Evolutionary conservation across 2,113 vertebrate genomes (phyloP), one percentile per base, ranked within the genome.

Genomic region (Poeciliopsis retropinna): DNA sequence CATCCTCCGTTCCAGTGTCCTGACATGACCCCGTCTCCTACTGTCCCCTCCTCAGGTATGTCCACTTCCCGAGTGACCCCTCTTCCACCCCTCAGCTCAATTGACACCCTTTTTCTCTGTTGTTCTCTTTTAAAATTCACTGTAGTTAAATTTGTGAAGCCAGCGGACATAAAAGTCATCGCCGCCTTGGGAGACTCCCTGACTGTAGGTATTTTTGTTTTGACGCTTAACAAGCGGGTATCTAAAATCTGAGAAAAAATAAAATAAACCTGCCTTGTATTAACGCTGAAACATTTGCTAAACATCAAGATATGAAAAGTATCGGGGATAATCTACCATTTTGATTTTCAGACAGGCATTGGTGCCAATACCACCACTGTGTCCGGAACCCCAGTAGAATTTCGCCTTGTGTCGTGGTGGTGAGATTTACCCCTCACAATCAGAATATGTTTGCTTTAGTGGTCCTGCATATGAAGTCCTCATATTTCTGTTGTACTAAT

Each of bases 141-240:
- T 73, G 22, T 8, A 88, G 98, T 98, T 92, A 97, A 99, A 81
- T 90, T 90, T 68, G 94, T 99, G 92, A 98, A 91, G 78, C 94
- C 95, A 0, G 97, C 95, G 0, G 97, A 99, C 83, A 96, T 99
- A 89, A 95, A 86, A 76, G 95, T 97, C 47, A 95, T 98, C 8
- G 96, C 94, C 67, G 97, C 97, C 14, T 32, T 99, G 85, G 97
- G 97, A 4, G 97, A 99, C 81, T 99, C 98, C 9, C 34, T 98
- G 70, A 99, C 97, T 2, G 97, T 98, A 93, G 94, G 96, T 76
- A 63, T 64, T 60, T 64, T 32, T 22, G 63, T 41, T 29, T 25
- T 25, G 8, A 57, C 25, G 25, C 25, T 9, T n/a, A 10, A 57
- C 51, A 57, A 57, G 51, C 25, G 25, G 3, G 1, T 47, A 47